A percentile compares a stretch with the other conserved stretches of the same genome.
These are phyloP conservation scores for Microhierax caerulescens DNA, from an alignment of 2,797 vertebrate genomes.

Conservation along the genomic window DNA sequence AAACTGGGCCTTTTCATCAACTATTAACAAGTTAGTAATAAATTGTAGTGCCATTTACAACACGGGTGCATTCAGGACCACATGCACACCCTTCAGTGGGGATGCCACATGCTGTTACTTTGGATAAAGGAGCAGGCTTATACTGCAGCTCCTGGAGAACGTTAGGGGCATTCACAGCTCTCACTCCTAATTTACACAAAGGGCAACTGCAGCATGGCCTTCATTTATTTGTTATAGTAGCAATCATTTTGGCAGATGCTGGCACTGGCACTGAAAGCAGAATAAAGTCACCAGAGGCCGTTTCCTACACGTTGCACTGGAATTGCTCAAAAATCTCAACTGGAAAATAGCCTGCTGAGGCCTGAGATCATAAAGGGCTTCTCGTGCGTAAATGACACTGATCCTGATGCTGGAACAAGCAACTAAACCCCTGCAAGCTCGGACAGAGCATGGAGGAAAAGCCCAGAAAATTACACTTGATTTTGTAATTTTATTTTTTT, in stretches of 20 bases:
- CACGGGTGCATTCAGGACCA: not conserved
- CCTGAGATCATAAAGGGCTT: not conserved
- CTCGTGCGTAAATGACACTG: not conserved
- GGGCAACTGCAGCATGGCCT: not conserved
- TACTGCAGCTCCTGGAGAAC: not conserved
- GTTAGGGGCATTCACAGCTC: not conserved
- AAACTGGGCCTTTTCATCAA: not conserved
- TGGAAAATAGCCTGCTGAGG: not conserved
- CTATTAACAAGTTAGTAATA: not conserved
- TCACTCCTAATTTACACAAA: not conserved
- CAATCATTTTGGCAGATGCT: not conserved
- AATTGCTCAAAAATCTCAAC: constrained; percentile 39
- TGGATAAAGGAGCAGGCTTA: not conserved
- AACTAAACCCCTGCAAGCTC: not conserved
- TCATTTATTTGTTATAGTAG: not conserved
- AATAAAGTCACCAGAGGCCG: constrained; percentile 39
- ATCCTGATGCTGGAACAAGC: not conserved
- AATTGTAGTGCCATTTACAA: not conserved
- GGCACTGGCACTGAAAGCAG: not conserved
- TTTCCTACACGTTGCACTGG: constrained; percentile 47
- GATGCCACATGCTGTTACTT: not conserved
- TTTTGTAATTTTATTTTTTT: not conserved
- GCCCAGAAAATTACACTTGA: not conserved
- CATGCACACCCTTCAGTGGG: not conserved
- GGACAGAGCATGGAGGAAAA: not conserved